phyloP scores from a whole-genome alignment of 1,140 invertebrate genomes.

The Ips nitidus region DNA sequence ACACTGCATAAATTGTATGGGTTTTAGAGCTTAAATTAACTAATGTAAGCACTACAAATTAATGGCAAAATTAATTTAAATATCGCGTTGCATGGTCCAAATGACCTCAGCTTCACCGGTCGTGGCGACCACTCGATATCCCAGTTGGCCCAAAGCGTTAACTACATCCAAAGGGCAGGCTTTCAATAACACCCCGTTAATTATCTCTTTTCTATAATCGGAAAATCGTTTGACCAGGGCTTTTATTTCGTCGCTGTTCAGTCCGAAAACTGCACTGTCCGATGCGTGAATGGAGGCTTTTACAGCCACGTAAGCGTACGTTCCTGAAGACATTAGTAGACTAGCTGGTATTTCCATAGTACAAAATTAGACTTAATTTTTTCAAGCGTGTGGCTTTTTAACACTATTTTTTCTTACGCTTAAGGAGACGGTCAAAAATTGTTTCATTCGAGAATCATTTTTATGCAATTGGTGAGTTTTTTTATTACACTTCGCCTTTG shows the following conservation, averaged over 20 bases:
- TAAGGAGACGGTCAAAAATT: neutral
- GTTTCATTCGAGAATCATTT: neutral
- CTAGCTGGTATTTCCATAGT: slow-evolving; percentile 50
- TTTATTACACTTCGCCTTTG: slow-evolving; percentile 32
- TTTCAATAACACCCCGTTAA: slow-evolving; percentile 72
- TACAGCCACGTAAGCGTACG: slow-evolving; percentile 69
- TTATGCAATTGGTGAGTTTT: neutral
- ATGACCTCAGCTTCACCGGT: slow-evolving; percentile 77
- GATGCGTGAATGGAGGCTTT: slow-evolving; percentile 73
- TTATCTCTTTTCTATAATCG: slow-evolving; percentile 59
- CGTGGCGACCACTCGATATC: slow-evolving; percentile 73
- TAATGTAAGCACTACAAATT: too few relatives aligned
- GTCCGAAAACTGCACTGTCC: slow-evolving; percentile 73
- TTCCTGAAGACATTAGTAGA: slow-evolving; percentile 55
- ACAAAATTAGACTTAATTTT: neutral
- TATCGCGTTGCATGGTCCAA: slow-evolving; percentile 78
- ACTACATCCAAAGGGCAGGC: slow-evolving; percentile 65
- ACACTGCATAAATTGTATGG: too few relatives aligned
- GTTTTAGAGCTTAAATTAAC: too few relatives aligned
- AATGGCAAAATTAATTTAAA: slow-evolving; percentile 43
- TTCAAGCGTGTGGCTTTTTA: slow-evolving; percentile 9
- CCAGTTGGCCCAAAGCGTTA: slow-evolving; percentile 72
- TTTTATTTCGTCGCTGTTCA: slow-evolving; percentile 65
- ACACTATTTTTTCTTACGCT: slow-evolving; percentile 10
- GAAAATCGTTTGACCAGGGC: slow-evolving; percentile 69